Base-by-base conservation (phyloP, 2,888 invertebrate species). In the Stenodera caucasica region DNA sequence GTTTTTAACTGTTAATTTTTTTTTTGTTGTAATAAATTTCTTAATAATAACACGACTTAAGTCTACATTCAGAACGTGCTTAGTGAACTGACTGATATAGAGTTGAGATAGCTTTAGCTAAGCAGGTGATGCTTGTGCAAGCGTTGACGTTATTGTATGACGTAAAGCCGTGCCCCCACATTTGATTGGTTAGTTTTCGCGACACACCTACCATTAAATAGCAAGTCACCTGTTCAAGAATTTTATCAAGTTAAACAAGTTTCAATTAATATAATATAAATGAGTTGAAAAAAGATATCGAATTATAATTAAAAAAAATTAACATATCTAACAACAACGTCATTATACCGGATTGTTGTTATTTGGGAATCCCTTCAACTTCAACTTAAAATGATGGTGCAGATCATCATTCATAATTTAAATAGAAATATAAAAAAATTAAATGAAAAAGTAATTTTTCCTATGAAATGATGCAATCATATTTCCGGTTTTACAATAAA, bases 81-180 rank as follows among this genome's bases (percentile, higher is more conserved):
- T 54, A 53, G 29, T 57, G 32, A 53, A 57, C 63, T 49, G 63
- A 60, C 57, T 63, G 54, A 60, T 51, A 54, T 57, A 55, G 35
- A 52, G 52, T 30, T 53, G 33, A 55, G 40, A 29, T 33, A 15
- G 62, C 56, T 58, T 15, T 56, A 26, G 62, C 58, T 58, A 33
- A 59, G 62, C 63, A 63, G 63, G 59, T 63, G 63, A 63, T 63
- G 62, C 59, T 61, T 61, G 55, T 62, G 55, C 58, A 56, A 58
- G 56, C 49, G 49, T 33, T 54, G 53, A 54, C 61, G 58, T 50
- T 30, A 30, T 45, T 5, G n/a, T 32, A 29, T 67, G 67, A 68
- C 68, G 68, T 59, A 49, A 40, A 57, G 67, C 12, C 69, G 61
- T 60, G 67, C 69, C 69, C 63, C 66, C 67, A 59, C 30, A 52